A percentile compares a stretch with the other conserved stretches of the same genome.
These are phyloP conservation scores for Eptesicus fuscus DNA, from an alignment of 2,113 vertebrate species.

Conservation along the genomic window DNA sequence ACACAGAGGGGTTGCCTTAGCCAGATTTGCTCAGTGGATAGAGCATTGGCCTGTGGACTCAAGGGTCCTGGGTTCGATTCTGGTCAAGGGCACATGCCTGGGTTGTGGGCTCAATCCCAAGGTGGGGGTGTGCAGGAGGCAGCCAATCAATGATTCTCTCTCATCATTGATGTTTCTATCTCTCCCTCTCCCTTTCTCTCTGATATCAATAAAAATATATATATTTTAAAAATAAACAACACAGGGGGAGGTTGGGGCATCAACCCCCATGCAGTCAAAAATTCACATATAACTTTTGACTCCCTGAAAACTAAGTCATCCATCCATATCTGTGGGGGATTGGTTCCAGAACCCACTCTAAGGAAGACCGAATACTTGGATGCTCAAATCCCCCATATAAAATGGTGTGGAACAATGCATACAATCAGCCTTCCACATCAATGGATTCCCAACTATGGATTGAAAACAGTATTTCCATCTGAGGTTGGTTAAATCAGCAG, in stretches of 20 bases:
- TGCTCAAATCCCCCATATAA: not conserved
- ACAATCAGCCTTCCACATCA: not conserved
- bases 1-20: not conserved
- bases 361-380: not conserved
- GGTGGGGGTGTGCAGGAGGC: too few species aligned
- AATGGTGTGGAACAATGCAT: not conserved
- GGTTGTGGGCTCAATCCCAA: too few species aligned
- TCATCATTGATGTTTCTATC: too few species aligned
- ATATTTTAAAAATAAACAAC: too few species aligned
- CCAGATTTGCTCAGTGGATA: too few species aligned
- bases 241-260: not conserved
- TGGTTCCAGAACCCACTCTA: not conserved
- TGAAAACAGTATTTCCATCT: not conserved
- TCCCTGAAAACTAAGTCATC: not conserved
- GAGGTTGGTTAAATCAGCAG: not conserved
- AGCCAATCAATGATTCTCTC: too few species aligned
- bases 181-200: too few species aligned
- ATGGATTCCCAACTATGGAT: not conserved
- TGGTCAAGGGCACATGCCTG: too few species aligned
- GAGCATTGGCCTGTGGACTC: too few species aligned
- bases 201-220: too few species aligned
- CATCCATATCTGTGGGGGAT: not conserved
- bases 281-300: not conserved
- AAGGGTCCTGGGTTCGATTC: too few species aligned
- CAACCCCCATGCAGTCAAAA: not conserved